Percentiles rank a stretch among this genome's conserved stretches.
Evolutionary conservation across 2,888 invertebrate genomes (phyloP).

Genomic region (Smittia aterrima): DNA sequence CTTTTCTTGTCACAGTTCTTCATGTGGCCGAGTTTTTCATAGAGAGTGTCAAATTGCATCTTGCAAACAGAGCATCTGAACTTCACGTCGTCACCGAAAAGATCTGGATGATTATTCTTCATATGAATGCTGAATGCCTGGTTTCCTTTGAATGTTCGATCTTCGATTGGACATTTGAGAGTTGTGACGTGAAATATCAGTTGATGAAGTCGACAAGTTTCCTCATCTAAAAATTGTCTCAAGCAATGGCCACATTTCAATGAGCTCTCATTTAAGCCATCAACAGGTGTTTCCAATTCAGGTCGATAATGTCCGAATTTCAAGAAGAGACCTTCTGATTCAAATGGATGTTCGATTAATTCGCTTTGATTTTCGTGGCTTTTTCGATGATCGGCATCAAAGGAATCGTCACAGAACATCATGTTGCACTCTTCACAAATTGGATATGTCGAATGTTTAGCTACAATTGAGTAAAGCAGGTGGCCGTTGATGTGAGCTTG

Average conservation of each 20-base stretch:
- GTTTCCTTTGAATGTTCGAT: background rate
- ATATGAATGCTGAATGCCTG: constrained; percentile 10
- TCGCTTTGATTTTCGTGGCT: background rate
- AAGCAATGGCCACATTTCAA: background rate
- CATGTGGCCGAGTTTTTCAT: constrained; percentile 15
- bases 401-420: constrained; percentile 11
- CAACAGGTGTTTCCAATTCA: background rate
- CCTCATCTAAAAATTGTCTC: background rate
- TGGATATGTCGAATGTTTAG: background rate
- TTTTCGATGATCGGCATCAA: background rate
- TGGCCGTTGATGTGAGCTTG: background rate
- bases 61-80: background rate
- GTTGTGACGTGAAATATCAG: background rate
- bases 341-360: background rate
- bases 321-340: background rate
- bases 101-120: constrained; percentile 13
- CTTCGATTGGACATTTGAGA: background rate
- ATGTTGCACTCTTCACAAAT: background rate
- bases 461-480: background rate
- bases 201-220: constrained; percentile 2
- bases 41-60: background rate
- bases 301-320: background rate
- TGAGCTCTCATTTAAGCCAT: background rate
- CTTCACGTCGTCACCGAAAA: background rate
- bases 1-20: constrained; percentile 11